Evolutionary conservation across 2,888 invertebrate species (phyloP), one percentile per base, ranked within the genome.

Genomic region (Temnothorax ravouxi): DNA sequence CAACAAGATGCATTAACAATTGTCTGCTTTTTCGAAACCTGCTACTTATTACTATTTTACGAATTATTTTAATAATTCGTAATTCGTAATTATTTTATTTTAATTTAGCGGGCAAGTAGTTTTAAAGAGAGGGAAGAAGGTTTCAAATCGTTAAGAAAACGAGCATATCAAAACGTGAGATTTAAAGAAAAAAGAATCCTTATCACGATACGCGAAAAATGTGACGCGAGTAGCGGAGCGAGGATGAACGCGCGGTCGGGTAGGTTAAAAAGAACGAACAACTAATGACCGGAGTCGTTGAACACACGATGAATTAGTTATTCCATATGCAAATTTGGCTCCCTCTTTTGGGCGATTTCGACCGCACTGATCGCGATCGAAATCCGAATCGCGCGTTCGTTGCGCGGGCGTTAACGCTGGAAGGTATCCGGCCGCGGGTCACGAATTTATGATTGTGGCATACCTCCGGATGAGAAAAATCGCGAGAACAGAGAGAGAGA

Each of bases 391-490:
- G 84, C 71, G 62, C 75, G 83, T 83, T 79, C 56, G 76, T 72
- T 52, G 71, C 72, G 72, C 77, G 71, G 83, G 82, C 81, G 87
- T 85, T 85, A 88, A 87, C 87, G 84, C 54, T 84, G 66, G 81
- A 83, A 88, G 84, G 75, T 83, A 85, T 85, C 82, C 59, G 84
- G 71, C 71, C 72, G 52, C 69, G 84, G 83, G 84, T 84, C 83
- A 85, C 82, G 82, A 87, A 87, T 88, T 88, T 85, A 85, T 85
- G 87, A 87, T 88, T 79, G 82, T 76, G 66, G 85, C 72, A 59
- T 72, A 76, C 44, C 84, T 80, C 74, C 76, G 67, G 72, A 79
- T 76, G 76, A 83, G 72, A 72, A 84, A 81, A 86, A 85, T 83
- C 59, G 67, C 72, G 84, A 75, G 71, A 47, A 34, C 21, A 34